Evolutionary conservation across 2,888 invertebrate genomes (phyloP), one percentile per base, ranked within the genome.

Genomic region (Congeria kusceri): DNA sequence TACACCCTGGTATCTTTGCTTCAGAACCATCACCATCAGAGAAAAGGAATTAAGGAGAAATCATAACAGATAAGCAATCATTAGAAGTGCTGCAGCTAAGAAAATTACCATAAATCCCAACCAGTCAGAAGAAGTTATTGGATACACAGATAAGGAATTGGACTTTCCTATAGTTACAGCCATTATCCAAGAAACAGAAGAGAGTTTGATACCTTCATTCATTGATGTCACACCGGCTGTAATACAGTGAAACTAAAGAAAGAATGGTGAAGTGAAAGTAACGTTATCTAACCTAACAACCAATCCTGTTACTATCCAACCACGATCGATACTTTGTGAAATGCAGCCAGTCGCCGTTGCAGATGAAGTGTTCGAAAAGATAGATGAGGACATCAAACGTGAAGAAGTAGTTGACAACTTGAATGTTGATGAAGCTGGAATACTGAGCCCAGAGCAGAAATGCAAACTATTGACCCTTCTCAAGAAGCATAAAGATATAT

Each of bases 1-100:
- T 32, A 77, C 74, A 9, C 68, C 73, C 28, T 80, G 77, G 77
- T 83, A 70, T 58, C 53, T 83, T 11, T 29, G 64, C 9, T 76
- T 68, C 23, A 25, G 77, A 18, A 25, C 61, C 3, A 27, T 71
- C 3, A 23, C 3, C 7, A 47, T 64, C 0, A 23, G 63, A n/a
- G 63, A 62, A 56, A 53, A n/a, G 27, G 70, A 71, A 18, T 32
- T 57, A 27, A 62, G 15, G 29, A 56, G 23, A 56, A 67, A 57
- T 1, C 57, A 57, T 13, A 39, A 59, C n/a, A 5, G 46, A 46
- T 23, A 58, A 27, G 65, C 65, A n/a, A 7, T 58, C 25, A 11
- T 65, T 18, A 64, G 39, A 46, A 25, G 23, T 56, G 63, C 59
- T 3, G 46, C 23, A 2, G 1, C 49, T 2, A n/a, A 27, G 3